A percentile compares a stretch with the other conserved stretches of the same genome.
These are phyloP conservation scores for Anguilla anguilla DNA, from an alignment of 2,797 vertebrate genomes.

Conservation along the genomic window DNA sequence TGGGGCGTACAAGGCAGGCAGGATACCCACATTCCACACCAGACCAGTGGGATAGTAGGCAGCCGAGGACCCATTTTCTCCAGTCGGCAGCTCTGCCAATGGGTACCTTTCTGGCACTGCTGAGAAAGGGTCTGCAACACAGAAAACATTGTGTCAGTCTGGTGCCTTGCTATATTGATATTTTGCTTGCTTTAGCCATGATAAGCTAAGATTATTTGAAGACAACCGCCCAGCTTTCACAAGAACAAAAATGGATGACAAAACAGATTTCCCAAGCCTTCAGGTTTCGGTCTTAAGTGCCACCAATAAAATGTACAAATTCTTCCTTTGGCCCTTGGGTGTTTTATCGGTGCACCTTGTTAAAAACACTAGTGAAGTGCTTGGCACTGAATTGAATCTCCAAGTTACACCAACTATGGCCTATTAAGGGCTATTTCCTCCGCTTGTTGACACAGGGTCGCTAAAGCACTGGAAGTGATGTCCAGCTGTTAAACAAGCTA, in stretches of 20 bases:
- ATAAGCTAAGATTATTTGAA: not conserved
- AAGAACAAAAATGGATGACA: not conserved
- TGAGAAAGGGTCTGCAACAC: constrained; percentile 51
- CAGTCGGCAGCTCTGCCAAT: constrained; percentile 77
- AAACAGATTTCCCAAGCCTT: constrained; percentile 2
- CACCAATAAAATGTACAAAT: constrained; percentile 29
- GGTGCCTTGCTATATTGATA: constrained; percentile 48
- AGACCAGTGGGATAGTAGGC: constrained; percentile 72
- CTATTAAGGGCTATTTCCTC: constrained; percentile 44
- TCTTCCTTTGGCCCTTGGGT: constrained; percentile 18
- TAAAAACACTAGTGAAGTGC: not conserved
- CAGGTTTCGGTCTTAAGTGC: not conserved
- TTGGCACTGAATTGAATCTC: not conserved
- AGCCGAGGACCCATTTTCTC: constrained; percentile 72
- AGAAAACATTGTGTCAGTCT: constrained; percentile 48
- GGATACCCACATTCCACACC: constrained; percentile 75
- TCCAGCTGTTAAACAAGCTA: constrained; percentile 41
- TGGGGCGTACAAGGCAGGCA: constrained; percentile 69
- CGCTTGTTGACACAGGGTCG: constrained; percentile 38
- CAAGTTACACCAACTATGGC: constrained; percentile 31
- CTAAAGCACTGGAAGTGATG: constrained; percentile 32
- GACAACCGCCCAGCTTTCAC: not conserved
- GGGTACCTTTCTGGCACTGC: constrained; percentile 79
- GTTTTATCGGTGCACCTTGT: constrained; percentile 8
- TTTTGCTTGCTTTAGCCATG: not conserved